Percentiles rank a stretch among this genome's conserved stretches.
These are phyloP conservation scores for Dasyornis broadbenti DNA, from an alignment of 2,113 vertebrate species.

Conservation along the genomic window DNA sequence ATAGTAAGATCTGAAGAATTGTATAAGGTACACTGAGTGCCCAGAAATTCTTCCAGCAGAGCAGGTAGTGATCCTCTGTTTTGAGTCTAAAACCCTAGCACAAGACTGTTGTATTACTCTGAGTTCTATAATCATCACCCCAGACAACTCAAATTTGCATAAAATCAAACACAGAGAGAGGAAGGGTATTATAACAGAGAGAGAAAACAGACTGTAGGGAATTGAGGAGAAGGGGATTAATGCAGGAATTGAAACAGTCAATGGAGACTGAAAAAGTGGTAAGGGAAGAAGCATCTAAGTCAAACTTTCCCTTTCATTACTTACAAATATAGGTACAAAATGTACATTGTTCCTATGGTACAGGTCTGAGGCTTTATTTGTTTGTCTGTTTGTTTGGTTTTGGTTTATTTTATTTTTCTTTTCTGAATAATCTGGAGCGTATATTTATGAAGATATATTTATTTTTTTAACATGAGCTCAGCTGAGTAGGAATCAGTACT, in stretches of 20 bases:
- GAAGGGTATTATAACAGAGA: not conserved
- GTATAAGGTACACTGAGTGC: not conserved
- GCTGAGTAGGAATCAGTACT: not conserved
- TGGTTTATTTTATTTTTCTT: not conserved
- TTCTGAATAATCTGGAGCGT: not conserved
- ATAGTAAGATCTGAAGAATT: not conserved
- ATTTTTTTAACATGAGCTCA: not conserved
- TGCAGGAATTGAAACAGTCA: not conserved
- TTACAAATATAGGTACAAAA: not conserved
- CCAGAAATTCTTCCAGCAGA: not conserved
- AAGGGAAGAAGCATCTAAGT: not conserved
- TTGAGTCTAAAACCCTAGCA: not conserved
- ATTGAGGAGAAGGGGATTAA: not conserved
- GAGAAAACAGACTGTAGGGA: not conserved
- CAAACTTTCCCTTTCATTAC: not conserved
- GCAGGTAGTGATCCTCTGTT: not conserved
- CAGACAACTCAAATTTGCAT: not conserved
- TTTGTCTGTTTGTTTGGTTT: not conserved
- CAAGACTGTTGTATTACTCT: not conserved
- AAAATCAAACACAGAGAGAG: not conserved
- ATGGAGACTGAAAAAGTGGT: not conserved
- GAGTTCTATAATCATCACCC: not conserved
- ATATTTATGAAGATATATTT: not conserved
- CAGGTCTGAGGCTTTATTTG: not conserved
- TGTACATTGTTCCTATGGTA: not conserved